Percentiles rank a stretch among this genome's conserved stretches.
Evolutionary conservation across 2,113 vertebrate genomes (phyloP).

Genomic region (Corydoras sp.): DNA sequence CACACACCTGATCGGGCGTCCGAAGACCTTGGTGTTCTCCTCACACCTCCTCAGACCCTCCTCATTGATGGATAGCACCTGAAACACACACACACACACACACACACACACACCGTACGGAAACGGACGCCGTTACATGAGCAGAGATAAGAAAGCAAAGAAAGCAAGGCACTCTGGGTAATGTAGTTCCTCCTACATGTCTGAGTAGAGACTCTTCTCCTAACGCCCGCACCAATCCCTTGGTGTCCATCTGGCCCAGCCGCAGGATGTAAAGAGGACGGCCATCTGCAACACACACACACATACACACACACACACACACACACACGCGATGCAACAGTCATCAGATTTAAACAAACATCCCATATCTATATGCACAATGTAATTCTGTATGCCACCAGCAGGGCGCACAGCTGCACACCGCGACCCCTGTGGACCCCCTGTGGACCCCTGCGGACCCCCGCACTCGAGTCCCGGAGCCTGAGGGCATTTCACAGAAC

Average conservation of each 20-base stretch:
- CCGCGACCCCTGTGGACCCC: too few relatives aligned
- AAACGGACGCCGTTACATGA: neutral
- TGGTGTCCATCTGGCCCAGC: slow-evolving; percentile 93
- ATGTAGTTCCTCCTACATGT: slow-evolving; percentile 76
- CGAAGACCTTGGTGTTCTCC: slow-evolving; percentile 92
- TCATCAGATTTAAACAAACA: too few relatives aligned
- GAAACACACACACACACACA: too few relatives aligned
- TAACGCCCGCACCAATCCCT: slow-evolving; percentile 88
- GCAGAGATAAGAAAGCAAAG: neutral
- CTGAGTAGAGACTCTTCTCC: slow-evolving; percentile 92
- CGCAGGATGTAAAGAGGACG: slow-evolving; percentile 88
- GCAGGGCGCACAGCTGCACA: too few relatives aligned
- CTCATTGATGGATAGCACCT: slow-evolving; percentile 96
- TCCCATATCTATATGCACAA: too few relatives aligned
- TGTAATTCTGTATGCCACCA: too few relatives aligned
- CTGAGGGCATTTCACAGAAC: too few relatives aligned
- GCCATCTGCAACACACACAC: slow-evolving; percentile 70
- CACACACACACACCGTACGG: neutral
- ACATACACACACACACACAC: slow-evolving; percentile 17
- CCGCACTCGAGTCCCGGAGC: too few relatives aligned
- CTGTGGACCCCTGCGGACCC: too few relatives aligned
- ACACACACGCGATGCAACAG: slow-evolving; percentile 7
- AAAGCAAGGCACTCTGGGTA: slow-evolving; percentile 12
- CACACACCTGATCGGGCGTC: slow-evolving; percentile 86
- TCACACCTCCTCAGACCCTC: slow-evolving; percentile 90